A percentile compares a stretch with the other conserved stretches of the same genome.
Evolutionary conservation across 23 tunicate species (phyloP).

Genomic region (Diplosoma virens): DNA sequence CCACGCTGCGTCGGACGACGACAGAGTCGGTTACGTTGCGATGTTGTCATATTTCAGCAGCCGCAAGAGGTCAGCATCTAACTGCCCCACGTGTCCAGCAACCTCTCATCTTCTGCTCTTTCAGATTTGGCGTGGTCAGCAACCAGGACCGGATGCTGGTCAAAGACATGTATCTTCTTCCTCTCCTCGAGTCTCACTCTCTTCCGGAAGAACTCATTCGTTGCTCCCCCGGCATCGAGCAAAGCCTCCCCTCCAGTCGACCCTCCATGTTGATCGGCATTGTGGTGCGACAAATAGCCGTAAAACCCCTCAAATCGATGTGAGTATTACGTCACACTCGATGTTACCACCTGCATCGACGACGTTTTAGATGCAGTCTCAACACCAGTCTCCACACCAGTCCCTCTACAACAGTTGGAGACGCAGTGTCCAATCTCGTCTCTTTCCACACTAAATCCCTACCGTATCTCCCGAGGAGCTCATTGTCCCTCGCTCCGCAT

Average conservation of each 20-base stretch:
- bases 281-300: slow-evolving; percentile 47
- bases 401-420: too few species aligned
- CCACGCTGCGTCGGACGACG: slow-evolving; percentile 79
- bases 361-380: too few species aligned
- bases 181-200: slow-evolving; percentile 66
- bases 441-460: too few species aligned
- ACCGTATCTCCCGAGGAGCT: too few species aligned
- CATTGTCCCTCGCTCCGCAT: too few species aligned
- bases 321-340: too few species aligned
- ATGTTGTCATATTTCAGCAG: slow-evolving; percentile 88
- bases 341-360: too few species aligned
- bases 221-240: slow-evolving; percentile 29
- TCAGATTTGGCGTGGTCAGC: slow-evolving; percentile 82
- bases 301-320: background rate
- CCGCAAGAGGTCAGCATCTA: slow-evolving; percentile 53
- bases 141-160: slow-evolving; percentile 70
- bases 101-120: background rate
- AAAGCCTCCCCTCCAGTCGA: slow-evolving; percentile 41
- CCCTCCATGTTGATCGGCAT: slow-evolving; percentile 86
- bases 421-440: too few species aligned
- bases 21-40: slow-evolving; percentile 76
- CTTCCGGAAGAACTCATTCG: slow-evolving; percentile 50
- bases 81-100: background rate
- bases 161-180: slow-evolving; percentile 88
- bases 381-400: too few species aligned